Evolutionary conservation across 2,113 vertebrate species (phyloP).

Genomic region (Eidolon helvum): DNA sequence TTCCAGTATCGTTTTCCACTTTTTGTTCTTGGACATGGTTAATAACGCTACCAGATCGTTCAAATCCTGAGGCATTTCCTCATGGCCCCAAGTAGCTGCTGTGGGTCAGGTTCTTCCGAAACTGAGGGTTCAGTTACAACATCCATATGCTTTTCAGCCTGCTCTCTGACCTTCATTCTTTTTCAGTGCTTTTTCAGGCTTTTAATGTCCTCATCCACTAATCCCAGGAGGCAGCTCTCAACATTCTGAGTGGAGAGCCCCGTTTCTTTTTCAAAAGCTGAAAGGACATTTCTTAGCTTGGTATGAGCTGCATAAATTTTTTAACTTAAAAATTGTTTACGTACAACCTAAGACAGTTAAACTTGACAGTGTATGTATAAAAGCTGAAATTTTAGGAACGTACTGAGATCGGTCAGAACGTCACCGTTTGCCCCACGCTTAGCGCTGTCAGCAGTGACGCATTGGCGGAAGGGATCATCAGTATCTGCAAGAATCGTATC

Average conservation of each 20-base stretch:
- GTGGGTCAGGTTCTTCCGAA: conserved; percentile 49
- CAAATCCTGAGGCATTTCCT: conserved; percentile 33
- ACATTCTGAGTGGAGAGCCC: background rate
- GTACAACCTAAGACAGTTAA: background rate
- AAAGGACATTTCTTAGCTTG: conserved; percentile 43
- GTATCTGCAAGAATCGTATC: background rate
- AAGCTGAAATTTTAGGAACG: background rate
- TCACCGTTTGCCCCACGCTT: background rate
- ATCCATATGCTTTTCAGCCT: conserved; percentile 53
- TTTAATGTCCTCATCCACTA: conserved; percentile 23
- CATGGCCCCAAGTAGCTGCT: background rate
- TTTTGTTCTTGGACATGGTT: background rate
- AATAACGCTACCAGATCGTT: background rate
- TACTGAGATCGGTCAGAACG: background rate
- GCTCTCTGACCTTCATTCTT: conserved; percentile 58
- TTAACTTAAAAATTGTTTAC: conserved; percentile 42
- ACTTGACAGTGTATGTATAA: background rate
- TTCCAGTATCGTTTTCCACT: conserved; percentile 3
- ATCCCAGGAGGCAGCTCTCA: conserved; percentile 46
- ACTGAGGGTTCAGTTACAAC: conserved; percentile 61
- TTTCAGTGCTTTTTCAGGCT: conserved; percentile 36
- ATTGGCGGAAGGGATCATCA: background rate
- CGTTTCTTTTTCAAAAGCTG: background rate
- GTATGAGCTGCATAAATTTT: background rate
- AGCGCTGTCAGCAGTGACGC: background rate